These are phyloP conservation scores for Hemicordylus capensis DNA, from an alignment of 2,113 vertebrate species.

Conservation along the genomic window DNA sequence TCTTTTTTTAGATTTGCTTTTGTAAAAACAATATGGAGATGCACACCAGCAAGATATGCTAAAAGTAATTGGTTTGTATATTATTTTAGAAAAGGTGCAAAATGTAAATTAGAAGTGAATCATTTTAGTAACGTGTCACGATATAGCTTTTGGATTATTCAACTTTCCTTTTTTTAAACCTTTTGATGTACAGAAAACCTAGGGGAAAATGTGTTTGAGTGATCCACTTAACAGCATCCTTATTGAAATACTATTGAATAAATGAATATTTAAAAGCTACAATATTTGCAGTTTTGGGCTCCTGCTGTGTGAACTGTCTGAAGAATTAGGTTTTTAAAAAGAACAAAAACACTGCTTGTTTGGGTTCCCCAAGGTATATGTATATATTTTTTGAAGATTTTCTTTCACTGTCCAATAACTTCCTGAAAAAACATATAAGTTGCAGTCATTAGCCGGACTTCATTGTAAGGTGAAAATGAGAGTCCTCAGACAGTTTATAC, in stretches of 20 bases:
- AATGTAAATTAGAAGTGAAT: not conserved
- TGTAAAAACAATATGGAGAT: not conserved
- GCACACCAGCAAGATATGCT: not conserved
- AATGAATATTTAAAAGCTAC: slow-evolving; percentile 28
- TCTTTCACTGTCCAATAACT: not conserved
- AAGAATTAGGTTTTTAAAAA: slow-evolving; percentile 33
- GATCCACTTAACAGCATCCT: slow-evolving; percentile 26
- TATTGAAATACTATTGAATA: slow-evolving; percentile 29
- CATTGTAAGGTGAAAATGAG: slow-evolving; percentile 2
- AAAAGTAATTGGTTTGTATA: not conserved
- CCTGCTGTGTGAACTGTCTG: slow-evolving; percentile 18
- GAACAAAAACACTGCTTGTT: slow-evolving; percentile 27
- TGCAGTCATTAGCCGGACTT: not conserved
- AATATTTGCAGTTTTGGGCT: slow-evolving; percentile 35
- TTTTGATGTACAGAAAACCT: slow-evolving; percentile 15
- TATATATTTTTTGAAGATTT: not conserved
- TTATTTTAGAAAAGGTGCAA: slow-evolving; percentile 13
- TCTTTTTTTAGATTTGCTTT: not conserved
- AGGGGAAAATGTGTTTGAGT: slow-evolving; percentile 16
- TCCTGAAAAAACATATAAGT: not conserved
- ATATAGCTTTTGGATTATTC: not conserved
- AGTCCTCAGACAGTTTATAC: not conserved
- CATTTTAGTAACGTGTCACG: not conserved
- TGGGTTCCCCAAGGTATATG: not conserved
- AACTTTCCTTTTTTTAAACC: not conserved